A percentile compares a stretch with the other conserved stretches of the same genome.
These are phyloP conservation scores for Neoascia interrupta DNA, from an alignment of 2,888 invertebrate genomes.

Conservation along the genomic window DNA sequence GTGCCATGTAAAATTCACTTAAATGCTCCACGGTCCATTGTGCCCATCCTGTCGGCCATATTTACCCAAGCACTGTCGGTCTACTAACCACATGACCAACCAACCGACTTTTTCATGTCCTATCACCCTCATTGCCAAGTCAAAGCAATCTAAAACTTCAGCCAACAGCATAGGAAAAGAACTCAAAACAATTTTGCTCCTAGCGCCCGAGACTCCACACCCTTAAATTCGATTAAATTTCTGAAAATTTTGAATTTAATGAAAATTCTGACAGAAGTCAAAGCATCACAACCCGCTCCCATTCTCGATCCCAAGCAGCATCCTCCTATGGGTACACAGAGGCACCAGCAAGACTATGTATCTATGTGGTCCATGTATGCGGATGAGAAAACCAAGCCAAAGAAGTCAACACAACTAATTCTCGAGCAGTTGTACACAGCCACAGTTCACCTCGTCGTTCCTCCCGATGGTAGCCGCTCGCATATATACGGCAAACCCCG, in stretches of 20 bases:
- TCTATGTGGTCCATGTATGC: slow-evolving; percentile 26
- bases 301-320: background rate
- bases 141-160: slow-evolving; percentile 48
- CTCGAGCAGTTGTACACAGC: slow-evolving; percentile 44
- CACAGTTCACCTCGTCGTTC: slow-evolving; percentile 37
- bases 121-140: slow-evolving; percentile 23
- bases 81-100: slow-evolving; percentile 59
- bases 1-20: slow-evolving; percentile 56
- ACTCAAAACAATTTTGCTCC: background rate
- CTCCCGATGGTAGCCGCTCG: no score
- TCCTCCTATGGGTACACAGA: background rate
- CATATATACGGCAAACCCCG: slow-evolving; percentile 65
- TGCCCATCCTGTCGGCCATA: slow-evolving; percentile 46
- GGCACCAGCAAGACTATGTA: no score
- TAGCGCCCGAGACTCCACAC: slow-evolving; percentile 3
- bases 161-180: background rate
- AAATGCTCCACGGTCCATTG: slow-evolving; percentile 52
- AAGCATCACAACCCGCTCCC: slow-evolving; percentile 31
- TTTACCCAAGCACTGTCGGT: slow-evolving; percentile 40
- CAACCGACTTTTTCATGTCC: slow-evolving; percentile 55
- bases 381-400: slow-evolving; percentile 41
- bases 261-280: slow-evolving; percentile 66
- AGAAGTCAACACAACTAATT: slow-evolving; percentile 65
- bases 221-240: slow-evolving; percentile 66
- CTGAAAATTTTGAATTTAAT: slow-evolving; percentile 59